phyloP scores from a whole-genome alignment of 2,113 vertebrate species.

The Parus major region DNA sequence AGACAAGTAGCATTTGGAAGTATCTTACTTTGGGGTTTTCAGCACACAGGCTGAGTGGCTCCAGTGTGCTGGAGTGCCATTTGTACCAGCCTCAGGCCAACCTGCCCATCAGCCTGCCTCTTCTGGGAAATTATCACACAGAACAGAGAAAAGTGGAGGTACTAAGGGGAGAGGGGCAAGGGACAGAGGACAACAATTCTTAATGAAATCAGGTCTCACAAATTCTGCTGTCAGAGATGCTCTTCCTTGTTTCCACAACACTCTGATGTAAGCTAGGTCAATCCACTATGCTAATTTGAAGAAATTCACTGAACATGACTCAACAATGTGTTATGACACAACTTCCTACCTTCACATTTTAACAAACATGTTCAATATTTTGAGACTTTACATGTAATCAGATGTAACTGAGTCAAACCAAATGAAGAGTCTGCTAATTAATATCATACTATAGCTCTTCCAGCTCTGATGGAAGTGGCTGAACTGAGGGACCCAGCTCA shows the following conservation, averaged over 20 bases:
- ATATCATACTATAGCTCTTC: neutral
- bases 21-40: neutral
- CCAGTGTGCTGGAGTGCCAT: neutral
- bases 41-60: neutral
- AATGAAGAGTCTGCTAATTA: neutral
- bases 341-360: neutral
- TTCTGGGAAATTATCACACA: neutral
- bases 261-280: neutral
- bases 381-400: neutral
- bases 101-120: neutral
- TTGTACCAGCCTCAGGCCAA: neutral
- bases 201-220: neutral
- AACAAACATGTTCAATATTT: neutral
- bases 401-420: neutral
- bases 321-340: neutral
- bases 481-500: neutral
- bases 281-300: neutral
- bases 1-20: neutral
- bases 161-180: neutral
- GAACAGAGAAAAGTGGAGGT: neutral
- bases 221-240: neutral
- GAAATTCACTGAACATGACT: neutral
- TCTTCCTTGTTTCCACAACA: neutral
- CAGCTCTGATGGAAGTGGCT: neutral
- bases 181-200: neutral